Evolutionary conservation across 2,888 invertebrate species (phyloP).

Genomic region (Rugalucina vietnamica): DNA sequence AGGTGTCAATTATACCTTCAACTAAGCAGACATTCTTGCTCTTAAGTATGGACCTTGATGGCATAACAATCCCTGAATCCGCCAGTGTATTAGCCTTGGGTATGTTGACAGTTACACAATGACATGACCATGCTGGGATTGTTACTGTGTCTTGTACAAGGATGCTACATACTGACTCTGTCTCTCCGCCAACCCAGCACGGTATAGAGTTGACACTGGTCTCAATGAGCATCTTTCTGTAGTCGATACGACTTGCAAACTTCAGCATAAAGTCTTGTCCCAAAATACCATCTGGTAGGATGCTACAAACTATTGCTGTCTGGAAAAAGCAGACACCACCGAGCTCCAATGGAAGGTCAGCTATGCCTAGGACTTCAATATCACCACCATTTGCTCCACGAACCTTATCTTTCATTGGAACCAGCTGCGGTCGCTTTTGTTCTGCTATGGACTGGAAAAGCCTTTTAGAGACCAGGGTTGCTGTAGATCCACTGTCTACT

Average conservation of each 20-base stretch:
- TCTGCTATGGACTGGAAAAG: conserved; percentile 3
- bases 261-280: conserved; percentile 2
- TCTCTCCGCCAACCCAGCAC: not conserved
- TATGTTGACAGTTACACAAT: not conserved
- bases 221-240: not conserved
- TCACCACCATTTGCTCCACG: not conserved
- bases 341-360: not conserved
- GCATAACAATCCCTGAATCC: not conserved
- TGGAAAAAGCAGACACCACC: not conserved
- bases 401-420: not conserved
- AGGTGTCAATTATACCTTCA: not conserved
- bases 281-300: not conserved
- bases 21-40: not conserved
- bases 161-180: not conserved
- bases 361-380: not conserved
- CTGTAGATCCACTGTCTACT: conserved; percentile 43
- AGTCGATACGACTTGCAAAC: not conserved
- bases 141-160: not conserved
- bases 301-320: not conserved
- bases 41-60: not conserved
- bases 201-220: not conserved
- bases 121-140: not conserved
- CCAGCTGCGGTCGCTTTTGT: not conserved
- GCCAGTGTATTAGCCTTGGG: not conserved
- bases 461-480: conserved; percentile 34